Evolutionary conservation across 2,113 vertebrate species (phyloP), one percentile per base, ranked within the genome.

Genomic region (Hydropotes inermis): DNA sequence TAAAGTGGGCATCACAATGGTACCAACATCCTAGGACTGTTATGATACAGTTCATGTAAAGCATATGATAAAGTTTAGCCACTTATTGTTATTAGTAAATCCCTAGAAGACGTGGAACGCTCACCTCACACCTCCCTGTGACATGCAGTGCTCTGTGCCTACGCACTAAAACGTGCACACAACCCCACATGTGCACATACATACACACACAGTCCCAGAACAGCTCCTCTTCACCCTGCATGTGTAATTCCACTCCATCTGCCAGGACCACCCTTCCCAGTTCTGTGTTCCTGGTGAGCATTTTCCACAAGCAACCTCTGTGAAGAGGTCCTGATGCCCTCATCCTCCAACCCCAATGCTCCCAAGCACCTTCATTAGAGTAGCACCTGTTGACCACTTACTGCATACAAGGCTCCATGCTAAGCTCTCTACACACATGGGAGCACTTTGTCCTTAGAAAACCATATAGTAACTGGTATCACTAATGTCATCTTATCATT

Each of bases 211-310:
- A 14, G 70, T 43, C 13, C 58, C 12, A 6, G 43, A 23, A 78
- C 7, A 3, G 57, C 58, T 2, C 3, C 94, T 76, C 43, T 12
- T 19, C 33, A 17, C 52, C 57, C 58, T 28, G 90, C 86, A 84
- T 25, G 0, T 3, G 16, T 8, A 15, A 16, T 36, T 25, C 61
- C 3, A 2, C n/a, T n/a, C 61, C 3, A 0, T 60, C 58, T 45
- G 6, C 85, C 89, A 27, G 47, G 86, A 79, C 15, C 3, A 0
- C 21, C 45, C 28, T 47, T 50, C 17, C 36, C 13, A 33, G 6
- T 17, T n/a, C 61, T 27, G 64, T 30, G 52, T 1, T 1, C 57
- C 50, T 7, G 28, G 33, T 5, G 60, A 47, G n/a, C 36, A 0
- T 23, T 55, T 50, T 47, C 76, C 67, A 45, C 70, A 30, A 36